Percentiles rank a stretch among this genome's conserved stretches.
These are phyloP conservation scores for Linurgus olivaceus DNA, from an alignment of 2,797 vertebrate genomes.

Conservation along the genomic window DNA sequence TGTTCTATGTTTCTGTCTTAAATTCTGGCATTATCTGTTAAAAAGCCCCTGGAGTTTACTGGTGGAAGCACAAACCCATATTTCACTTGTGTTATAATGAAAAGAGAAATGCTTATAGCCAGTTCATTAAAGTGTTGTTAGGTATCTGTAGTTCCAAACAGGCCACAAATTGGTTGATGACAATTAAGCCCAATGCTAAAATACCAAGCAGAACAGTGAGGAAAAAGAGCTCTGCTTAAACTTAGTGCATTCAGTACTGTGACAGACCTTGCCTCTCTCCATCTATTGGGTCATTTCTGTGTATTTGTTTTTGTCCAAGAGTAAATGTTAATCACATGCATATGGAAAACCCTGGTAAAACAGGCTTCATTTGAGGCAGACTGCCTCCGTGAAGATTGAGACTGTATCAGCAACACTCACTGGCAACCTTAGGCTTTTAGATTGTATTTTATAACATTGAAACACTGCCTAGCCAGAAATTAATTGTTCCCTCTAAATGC, in stretches of 20 bases:
- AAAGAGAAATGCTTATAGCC: neutral
- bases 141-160: neutral
- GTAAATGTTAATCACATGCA: neutral
- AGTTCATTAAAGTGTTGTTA: neutral
- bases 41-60: neutral
- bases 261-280: neutral
- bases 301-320: neutral
- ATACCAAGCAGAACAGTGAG: neutral
- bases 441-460: neutral
- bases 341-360: neutral
- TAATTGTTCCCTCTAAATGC: neutral
- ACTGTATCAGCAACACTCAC: neutral
- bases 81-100: neutral
- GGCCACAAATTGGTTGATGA: neutral
- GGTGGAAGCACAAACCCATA: neutral
- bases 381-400: neutral
- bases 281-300: neutral
- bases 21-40: neutral
- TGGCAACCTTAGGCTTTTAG: neutral
- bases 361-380: neutral
- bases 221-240: neutral
- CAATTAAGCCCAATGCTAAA: neutral
- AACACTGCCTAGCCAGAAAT: neutral
- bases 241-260: neutral
- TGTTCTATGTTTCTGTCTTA: neutral